Conservation (phyloP, 1,140 invertebrate species). For the Lasioglossum albipes region DNA sequence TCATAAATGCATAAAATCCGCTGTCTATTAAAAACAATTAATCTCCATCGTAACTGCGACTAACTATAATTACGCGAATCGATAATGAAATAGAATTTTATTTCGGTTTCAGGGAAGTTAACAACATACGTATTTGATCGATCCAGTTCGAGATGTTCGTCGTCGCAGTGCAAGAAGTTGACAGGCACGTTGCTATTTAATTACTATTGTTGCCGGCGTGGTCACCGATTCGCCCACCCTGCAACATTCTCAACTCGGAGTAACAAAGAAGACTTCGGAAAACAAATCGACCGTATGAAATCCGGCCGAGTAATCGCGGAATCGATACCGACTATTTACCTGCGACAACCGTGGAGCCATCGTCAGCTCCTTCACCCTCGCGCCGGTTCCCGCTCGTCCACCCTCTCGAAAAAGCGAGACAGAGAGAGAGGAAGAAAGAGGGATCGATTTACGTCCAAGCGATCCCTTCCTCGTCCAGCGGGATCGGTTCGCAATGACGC, state of each 20-base stretch:
- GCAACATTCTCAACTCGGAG: not conserved
- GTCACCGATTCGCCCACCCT: not conserved
- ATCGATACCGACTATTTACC: constrained; percentile 49
- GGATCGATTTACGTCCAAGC: constrained; percentile 49
- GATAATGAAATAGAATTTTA: too few relatives aligned
- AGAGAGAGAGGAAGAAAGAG: not conserved
- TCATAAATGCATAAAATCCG: too few relatives aligned
- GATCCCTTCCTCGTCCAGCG: constrained; percentile 24
- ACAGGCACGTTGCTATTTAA: too few relatives aligned
- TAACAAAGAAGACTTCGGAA: not conserved
- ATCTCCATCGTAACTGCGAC: too few relatives aligned
- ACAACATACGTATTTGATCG: too few relatives aligned
- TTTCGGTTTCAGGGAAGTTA: too few relatives aligned
- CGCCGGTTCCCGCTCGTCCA: not conserved
- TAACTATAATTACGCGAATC: too few relatives aligned
- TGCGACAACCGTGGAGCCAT: constrained; percentile 38
- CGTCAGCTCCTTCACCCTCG: constrained; percentile 14
- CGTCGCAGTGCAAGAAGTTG: too few relatives aligned
- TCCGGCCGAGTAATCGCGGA: constrained; percentile 26
- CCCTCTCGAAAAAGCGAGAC: too few relatives aligned
- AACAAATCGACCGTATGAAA: constrained; percentile 27
- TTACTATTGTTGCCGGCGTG: not conserved
- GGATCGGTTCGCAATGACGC: constrained; percentile 69
- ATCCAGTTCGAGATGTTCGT: too few relatives aligned
- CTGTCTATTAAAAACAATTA: too few relatives aligned